Conservation (phyloP, 2,113 vertebrate genomes). For the Nicator chloris region DNA sequence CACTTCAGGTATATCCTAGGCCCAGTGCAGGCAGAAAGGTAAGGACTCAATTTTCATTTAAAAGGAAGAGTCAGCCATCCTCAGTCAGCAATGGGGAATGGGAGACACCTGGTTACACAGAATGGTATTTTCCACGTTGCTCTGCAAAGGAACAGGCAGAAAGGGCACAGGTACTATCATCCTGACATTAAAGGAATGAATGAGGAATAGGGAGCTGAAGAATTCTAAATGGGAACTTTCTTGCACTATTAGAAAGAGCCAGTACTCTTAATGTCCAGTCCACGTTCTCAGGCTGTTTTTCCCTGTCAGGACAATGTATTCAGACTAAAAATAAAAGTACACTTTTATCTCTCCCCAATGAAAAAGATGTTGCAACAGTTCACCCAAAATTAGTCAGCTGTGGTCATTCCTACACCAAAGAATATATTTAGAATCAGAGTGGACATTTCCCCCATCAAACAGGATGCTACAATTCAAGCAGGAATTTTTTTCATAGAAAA, state of each 20-base stretch:
- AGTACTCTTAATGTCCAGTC: background rate
- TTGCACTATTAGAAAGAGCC: accelerated
- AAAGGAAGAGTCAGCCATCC: background rate
- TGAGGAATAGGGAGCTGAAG: background rate
- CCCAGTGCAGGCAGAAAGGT: background rate
- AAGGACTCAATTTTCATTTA: background rate
- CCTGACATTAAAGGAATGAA: background rate
- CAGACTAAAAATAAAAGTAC: background rate
- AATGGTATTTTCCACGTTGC: background rate
- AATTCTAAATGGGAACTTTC: background rate
- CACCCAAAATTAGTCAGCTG: background rate
- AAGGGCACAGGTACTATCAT: background rate
- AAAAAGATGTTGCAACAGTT: background rate
- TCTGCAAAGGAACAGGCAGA: background rate
- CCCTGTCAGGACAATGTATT: background rate
- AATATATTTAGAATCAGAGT: background rate
- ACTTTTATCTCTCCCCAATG: background rate
- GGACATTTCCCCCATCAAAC: background rate
- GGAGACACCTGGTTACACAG: background rate
- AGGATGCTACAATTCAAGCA: background rate
- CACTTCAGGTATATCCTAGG: background rate
- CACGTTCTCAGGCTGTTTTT: background rate
- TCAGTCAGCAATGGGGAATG: background rate
- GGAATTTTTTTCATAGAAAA: background rate
- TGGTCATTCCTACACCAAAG: background rate